Evolutionary conservation across 2,113 vertebrate species (phyloP), one percentile per base, ranked within the genome.

Genomic region (Phylloscopus trochilus): DNA sequence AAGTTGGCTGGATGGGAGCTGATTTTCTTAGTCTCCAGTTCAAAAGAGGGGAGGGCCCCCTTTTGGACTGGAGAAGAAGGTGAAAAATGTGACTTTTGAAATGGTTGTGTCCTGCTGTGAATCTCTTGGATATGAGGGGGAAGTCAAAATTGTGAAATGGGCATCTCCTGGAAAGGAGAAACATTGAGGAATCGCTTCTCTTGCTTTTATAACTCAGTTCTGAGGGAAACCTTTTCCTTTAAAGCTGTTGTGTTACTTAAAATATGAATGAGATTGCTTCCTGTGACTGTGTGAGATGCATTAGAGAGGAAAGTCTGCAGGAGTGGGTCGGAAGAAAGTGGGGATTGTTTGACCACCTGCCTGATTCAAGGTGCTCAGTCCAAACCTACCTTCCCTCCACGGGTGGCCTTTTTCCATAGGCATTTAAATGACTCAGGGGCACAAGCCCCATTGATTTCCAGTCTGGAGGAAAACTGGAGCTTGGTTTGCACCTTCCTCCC

Each of bases 401-500:
- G 64, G 89, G 87, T 89, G 89, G 92, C 64, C 66, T 75, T 91
- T 70, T 73, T 76, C 82, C 46, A 55, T 33, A 89, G 47, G 44
- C 53, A 10, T 67, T 92, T 49, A n/a, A 79, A 52, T 35, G 6
- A 11, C 63, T 83, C 46, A 4, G n/a, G 28, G 81, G 63, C 59
- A 44, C 37, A 46, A 94, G 26, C 18, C 75, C 51, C 26, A 8
- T 37, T 8, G 6, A 35, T 68, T 91, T 72, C 53, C 31, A 79
- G 13, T 10, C 63, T 51, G 4, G 10, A 27, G 20, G 44, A 49
- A 52, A 93, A 22, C 13, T 6, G 67, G 46, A 89, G 20, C 44
- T 76, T 5, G 0, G 9, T 20, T 73, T 0, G 0, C 52, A 24
- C 80, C 56, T 20, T 76, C 22, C 68, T 55, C 44, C 6, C 2